Evolutionary conservation across 2,113 vertebrate species (phyloP), one percentile per base, ranked within the genome.

Genomic region (Colius striatus): DNA sequence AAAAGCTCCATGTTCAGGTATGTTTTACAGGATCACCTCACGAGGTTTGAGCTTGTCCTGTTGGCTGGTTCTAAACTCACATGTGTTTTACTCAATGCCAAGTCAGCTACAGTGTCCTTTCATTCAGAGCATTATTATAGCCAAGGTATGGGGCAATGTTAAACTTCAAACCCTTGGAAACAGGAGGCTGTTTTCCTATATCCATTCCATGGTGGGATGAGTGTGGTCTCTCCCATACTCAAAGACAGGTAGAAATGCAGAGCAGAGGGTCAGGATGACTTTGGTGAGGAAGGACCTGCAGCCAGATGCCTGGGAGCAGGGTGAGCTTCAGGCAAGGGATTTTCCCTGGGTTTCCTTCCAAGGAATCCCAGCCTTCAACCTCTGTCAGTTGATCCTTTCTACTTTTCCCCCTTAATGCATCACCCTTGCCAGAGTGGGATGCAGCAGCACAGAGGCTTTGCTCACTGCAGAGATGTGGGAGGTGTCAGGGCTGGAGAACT

Each of bases 391-490:
- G 27, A 11, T 71, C 57, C 25, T 45, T 47, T 66, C 41, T 38
- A 0, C 29, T 74, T 70, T 32, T 10, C 2, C 22, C 12, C 9
- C 6, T 51, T 70, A n/a, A 10, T 0, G 1, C 23, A 30, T 41
- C 5, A 10, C 6, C 19, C 21, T 54, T 63, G 23, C n/a, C n/a
- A 25, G 60, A 32, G 14, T 0, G 2, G 34, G 54, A 30, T 41
- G 48, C 38, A 67, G 38, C 41, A 67, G 30, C 0, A 0, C 0
- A 7, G 18, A 10, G 36, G 4, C 9, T 83, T 55, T 68, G 34
- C 10, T 43, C 19, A 4, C 5, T 60, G 10, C 51, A 66, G 55
- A 48, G 19, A 2, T 6, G 12, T 11, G 4, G 8, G 0, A 26
- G 2, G 38, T 32, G 26, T 32, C 77, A 73, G 38, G 47, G 9